Evolutionary conservation across 2,888 invertebrate genomes (phyloP).

Genomic region (Zaprionus obscuricornis): DNA sequence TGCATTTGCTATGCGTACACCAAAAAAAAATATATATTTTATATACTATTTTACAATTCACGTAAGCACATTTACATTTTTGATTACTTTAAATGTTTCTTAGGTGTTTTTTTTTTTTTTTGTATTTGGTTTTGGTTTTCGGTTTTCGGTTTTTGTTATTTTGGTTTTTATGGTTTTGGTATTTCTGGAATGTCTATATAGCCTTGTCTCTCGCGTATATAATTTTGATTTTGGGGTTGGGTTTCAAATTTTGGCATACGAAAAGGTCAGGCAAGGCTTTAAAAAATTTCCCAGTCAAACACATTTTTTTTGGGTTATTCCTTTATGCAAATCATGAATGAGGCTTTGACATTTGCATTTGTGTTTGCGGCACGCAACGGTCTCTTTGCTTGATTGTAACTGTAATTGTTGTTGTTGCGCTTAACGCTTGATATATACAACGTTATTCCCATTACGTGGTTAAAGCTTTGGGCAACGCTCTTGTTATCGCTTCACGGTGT

Average conservation of each 20-base stretch:
- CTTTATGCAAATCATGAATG: slow-evolving; percentile 63
- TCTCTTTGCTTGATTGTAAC: slow-evolving; percentile 32
- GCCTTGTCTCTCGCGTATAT: background rate
- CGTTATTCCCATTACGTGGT: background rate
- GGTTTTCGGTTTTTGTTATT: slow-evolving; percentile 23
- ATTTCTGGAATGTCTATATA: background rate
- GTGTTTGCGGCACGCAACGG: slow-evolving; percentile 32
- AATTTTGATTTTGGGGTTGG: slow-evolving; percentile 1
- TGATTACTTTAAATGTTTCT: slow-evolving; percentile 57
- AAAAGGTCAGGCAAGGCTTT: slow-evolving; percentile 55
- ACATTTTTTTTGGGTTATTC: slow-evolving; percentile 39
- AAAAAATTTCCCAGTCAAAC: slow-evolving; percentile 26
- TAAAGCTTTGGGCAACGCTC: slow-evolving; percentile 17
- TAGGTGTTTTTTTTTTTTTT: slow-evolving; percentile 24
- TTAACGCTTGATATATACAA: background rate
- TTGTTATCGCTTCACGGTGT: slow-evolving; percentile 37
- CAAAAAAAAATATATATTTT: no score
- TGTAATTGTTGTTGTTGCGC: slow-evolving; percentile 16
- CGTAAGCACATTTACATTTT: slow-evolving; percentile 69
- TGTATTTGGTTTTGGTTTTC: background rate
- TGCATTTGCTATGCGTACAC: no score
- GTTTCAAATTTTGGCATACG: slow-evolving; percentile 28
- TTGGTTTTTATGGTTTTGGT: slow-evolving; percentile 17
- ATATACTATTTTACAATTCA: slow-evolving; percentile 56
- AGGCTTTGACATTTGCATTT: slow-evolving; percentile 16